Percentiles rank a stretch among this genome's conserved stretches.
Evolutionary conservation across 2,797 vertebrate genomes (phyloP).

Genomic region (Semaprochilodus insignis): DNA sequence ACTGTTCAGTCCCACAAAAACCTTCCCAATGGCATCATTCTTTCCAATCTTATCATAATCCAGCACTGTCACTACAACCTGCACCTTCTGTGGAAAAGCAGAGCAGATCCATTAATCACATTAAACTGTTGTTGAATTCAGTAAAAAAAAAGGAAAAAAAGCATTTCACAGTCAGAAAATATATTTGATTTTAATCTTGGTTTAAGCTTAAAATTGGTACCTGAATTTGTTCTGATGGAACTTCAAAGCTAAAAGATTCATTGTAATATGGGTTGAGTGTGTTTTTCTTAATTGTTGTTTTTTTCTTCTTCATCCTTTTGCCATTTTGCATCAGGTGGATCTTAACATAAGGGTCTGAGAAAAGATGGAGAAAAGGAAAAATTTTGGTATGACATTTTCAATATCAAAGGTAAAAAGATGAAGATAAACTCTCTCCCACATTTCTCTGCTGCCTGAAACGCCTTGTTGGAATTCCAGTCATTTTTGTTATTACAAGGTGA

Average conservation of each 20-base stretch:
- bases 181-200: background rate
- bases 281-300: conserved; percentile 98
- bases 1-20: conserved; percentile 90
- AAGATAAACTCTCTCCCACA: too few species aligned
- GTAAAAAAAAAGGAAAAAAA: too few species aligned
- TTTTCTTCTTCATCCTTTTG: conserved; percentile 99
- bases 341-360: conserved; percentile 96
- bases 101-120: background rate
- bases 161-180: too few species aligned
- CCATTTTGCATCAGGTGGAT: conserved; percentile 98
- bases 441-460: too few species aligned
- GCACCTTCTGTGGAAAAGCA: conserved; percentile 86
- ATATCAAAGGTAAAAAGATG: too few species aligned
- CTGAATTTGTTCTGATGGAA: conserved; percentile 97
- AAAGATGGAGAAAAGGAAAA: conserved; percentile 20
- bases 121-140: background rate
- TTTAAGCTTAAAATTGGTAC: conserved; percentile 68
- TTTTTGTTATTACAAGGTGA: too few species aligned
- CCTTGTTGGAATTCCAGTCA: too few species aligned
- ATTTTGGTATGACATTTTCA: background rate
- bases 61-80: conserved; percentile 95
- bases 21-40: conserved; percentile 97
- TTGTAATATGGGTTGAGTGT: conserved; percentile 99
- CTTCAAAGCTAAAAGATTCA: conserved; percentile 99
- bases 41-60: conserved; percentile 99